Evolutionary conservation across 2,888 invertebrate species (phyloP).

Genomic region (Meghimatium bilineatum): DNA sequence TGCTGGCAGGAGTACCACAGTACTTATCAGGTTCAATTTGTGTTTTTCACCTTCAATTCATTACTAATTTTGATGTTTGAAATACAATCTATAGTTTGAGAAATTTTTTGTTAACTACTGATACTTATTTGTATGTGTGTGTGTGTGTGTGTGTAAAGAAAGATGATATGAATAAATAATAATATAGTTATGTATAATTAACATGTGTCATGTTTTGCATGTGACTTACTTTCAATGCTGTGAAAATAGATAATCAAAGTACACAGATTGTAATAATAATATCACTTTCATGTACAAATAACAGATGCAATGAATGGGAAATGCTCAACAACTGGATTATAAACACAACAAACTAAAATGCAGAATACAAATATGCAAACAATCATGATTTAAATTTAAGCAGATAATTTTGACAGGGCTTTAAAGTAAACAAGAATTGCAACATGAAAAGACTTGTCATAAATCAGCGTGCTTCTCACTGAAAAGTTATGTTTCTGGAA

Average conservation of each 20-base stretch:
- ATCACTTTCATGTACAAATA: background rate
- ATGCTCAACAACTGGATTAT: background rate
- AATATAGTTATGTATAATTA: background rate
- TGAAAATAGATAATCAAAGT: background rate
- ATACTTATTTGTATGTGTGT: too few relatives aligned
- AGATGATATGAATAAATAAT: background rate
- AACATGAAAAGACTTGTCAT: background rate
- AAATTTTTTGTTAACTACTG: too few relatives aligned
- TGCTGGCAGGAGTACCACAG: too few relatives aligned
- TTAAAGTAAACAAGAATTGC: background rate
- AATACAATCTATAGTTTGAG: too few relatives aligned
- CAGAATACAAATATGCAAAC: background rate
- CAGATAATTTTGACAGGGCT: background rate
- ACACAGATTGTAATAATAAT: background rate
- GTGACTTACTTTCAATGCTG: background rate
- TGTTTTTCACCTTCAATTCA: too few relatives aligned
- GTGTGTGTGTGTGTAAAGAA: too few relatives aligned
- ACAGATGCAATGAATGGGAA: background rate
- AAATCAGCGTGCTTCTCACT: background rate
- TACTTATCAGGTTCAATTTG: too few relatives aligned
- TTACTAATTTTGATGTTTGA: too few relatives aligned
- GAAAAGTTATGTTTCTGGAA: background rate
- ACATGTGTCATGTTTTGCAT: background rate
- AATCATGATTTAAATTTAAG: background rate
- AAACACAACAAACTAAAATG: background rate